Base-by-base conservation (phyloP, 2,888 invertebrate genomes). In the Caenorhabditis japonica region DNA sequence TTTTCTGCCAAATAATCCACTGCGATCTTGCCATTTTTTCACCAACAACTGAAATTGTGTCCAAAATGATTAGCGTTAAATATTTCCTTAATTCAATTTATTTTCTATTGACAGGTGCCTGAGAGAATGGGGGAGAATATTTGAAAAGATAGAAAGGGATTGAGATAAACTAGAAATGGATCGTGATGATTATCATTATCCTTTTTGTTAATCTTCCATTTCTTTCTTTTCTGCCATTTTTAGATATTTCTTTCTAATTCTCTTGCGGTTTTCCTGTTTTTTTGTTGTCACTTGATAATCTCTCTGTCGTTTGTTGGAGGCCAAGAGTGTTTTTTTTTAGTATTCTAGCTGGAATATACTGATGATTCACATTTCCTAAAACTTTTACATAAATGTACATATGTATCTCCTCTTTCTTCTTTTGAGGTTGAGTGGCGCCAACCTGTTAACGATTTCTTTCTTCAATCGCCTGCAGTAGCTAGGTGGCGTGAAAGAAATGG, bases 61-160 rank as follows among this genome's bases (percentile, higher is more conserved):
- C 66, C 47, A 66, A 47, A 56, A 51, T 66, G 49, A 66, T 66
- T 66, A 66, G 66, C 66, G 56, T 66, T 66, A 51, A 56, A 51
- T 49, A 51, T 66, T 15, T 36, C 17, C 41, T 4, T 23, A 19
- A 7, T 19, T 43, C 10, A 10, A 43, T 43, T 15, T 4, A 21
- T 30, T 10, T 30, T 30, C 30, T 10, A 43, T 10, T 19, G 21
- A 44, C 55, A 55, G 64, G 56, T 53, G 64, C 33, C 23, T 34
- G 44, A 41, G 47, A 44, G 43, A n/a, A n/a, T n/a, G n/a, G n/a
- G n/a, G n/a, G n/a, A n/a, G n/a, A n/a, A n/a, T n/a, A n/a, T n/a
- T n/a, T n/a, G n/a, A 21, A 27, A 47, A 46, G 12, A 30, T 25
- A 47, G 12, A 39, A 61, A 34, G 34, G 15, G 61, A 34, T 34